A percentile compares a stretch with the other conserved stretches of the same genome.
Evolutionary conservation across 2,113 vertebrate species (phyloP).

Genomic region (Marcusenius ussheri): DNA sequence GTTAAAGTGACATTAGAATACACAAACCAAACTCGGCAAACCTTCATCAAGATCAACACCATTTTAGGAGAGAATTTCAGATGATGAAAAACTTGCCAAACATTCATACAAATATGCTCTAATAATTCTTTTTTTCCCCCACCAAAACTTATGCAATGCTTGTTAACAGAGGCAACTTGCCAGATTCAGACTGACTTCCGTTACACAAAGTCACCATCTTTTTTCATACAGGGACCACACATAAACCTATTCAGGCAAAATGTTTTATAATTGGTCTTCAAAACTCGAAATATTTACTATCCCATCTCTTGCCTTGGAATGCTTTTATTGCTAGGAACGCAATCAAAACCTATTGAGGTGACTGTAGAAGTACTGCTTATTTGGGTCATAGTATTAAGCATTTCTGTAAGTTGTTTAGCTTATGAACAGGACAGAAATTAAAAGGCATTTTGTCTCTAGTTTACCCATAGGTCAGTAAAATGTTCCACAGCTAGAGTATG

Average conservation of each 20-base stretch:
- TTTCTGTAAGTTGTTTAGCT: not conserved
- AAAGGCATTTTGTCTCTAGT: not conserved
- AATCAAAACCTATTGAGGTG: not conserved
- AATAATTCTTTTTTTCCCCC: not conserved
- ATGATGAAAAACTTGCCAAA: not conserved
- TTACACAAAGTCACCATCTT: not conserved
- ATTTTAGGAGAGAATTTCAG: not conserved
- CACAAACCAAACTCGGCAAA: not conserved
- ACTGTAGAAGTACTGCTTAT: not conserved
- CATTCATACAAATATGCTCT: not conserved
- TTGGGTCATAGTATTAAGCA: not conserved
- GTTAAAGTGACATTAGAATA: not conserved
- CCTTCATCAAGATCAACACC: not conserved
- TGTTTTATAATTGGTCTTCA: not conserved
- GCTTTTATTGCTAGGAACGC: not conserved
- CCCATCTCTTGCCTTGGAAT: not conserved
- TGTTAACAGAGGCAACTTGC: not conserved
- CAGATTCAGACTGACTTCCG: not conserved
- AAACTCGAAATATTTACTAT: not conserved
- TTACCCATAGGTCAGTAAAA: not conserved
- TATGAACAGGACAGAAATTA: not conserved
- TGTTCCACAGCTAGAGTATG: not conserved
- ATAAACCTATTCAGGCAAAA: not conserved
- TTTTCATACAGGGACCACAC: not conserved
- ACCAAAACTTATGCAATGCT: not conserved